Base-by-base conservation (phyloP, 2,113 vertebrate genomes). In the Garra rufa region DNA sequence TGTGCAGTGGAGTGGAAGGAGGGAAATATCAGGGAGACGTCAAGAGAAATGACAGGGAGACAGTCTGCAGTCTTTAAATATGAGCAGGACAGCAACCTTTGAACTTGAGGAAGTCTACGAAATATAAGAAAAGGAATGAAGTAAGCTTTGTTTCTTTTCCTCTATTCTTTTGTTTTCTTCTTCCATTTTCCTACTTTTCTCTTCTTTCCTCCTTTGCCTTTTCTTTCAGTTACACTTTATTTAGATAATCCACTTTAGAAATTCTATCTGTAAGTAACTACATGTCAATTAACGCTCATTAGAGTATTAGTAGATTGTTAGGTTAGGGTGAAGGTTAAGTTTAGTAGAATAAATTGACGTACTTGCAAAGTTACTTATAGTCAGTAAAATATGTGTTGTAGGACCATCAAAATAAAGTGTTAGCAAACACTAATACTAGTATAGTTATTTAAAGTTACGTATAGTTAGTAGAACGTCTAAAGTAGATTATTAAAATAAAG, bases 1-100 rank as follows among this genome's bases (percentile, higher is more conserved):
- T 88, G 87, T 84, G 87, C 83, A 88, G 70, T 73, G 82, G 81
- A 89, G 82, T 86, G 90, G 86, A 91, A 90, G 52, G 44, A 83
- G 85, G 83, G 69, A 44, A 81, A 85, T 85, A 87, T 80, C 44
- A 46, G 46, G 76, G 48, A 83, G 50, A 79, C 79, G 28, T 85
- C 84, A 79, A 83, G 74, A 63, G 63, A 6, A 81, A 86, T 76
- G 73, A 78, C 87, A 84, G 65, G 28, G 30, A 86, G 76, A 88
- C 90, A 67, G 85, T 87, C 86, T 79, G 82, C 41, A 75, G 73
- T 24, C 19, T 69, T 41, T 70, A 77, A 28, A 78, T 43, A 71
- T 73, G 17, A 80, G 38, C 63, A 73, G 79, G 28, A 70, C 50
- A 73, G 81, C 38, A 88, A 91, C 88, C 89, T 88, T 84, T 92